A percentile compares a stretch with the other conserved stretches of the same genome.
These are phyloP conservation scores for Caenorhabditis inopinata DNA, from an alignment of 1,140 invertebrate genomes.

Conservation along the genomic window DNA sequence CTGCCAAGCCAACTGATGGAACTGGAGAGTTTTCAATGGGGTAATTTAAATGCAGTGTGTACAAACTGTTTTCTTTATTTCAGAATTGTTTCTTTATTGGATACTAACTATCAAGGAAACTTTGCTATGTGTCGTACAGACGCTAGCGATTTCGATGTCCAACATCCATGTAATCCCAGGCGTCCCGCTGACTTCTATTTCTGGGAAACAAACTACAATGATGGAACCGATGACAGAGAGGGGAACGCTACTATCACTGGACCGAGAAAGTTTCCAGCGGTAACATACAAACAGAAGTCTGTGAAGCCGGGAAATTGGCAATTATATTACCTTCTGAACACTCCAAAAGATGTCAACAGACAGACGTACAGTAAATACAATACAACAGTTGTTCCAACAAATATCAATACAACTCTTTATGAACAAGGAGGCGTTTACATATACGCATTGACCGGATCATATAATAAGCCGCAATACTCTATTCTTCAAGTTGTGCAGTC, in stretches of 20 bases:
- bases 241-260: neutral
- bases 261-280: neutral
- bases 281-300: slow-evolving; percentile 38
- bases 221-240: slow-evolving; percentile 34
- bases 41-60: slow-evolving; percentile 7
- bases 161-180: slow-evolving; percentile 54
- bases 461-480: neutral
- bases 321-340: slow-evolving; percentile 44
- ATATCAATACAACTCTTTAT: neutral
- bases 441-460: neutral
- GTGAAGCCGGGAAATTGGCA: slow-evolving; percentile 50
- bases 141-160: neutral
- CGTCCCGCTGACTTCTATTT: slow-evolving; percentile 56
- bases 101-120: slow-evolving; percentile 22
- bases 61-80: neutral
- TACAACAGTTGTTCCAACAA: neutral
- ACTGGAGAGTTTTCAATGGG: slow-evolving; percentile 49
- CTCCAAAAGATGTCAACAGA: slow-evolving; percentile 34
- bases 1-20: slow-evolving; percentile 50
- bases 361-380: slow-evolving; percentile 1
- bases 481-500: slow-evolving; percentile 70
- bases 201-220: slow-evolving; percentile 48
- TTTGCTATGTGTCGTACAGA: slow-evolving; percentile 39
- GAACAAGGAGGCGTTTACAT: slow-evolving; percentile 50
- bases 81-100: slow-evolving; percentile 32